These are phyloP conservation scores for Pseudococcus longispinus DNA, from an alignment of 2,888 invertebrate genomes.

Conservation along the genomic window DNA sequence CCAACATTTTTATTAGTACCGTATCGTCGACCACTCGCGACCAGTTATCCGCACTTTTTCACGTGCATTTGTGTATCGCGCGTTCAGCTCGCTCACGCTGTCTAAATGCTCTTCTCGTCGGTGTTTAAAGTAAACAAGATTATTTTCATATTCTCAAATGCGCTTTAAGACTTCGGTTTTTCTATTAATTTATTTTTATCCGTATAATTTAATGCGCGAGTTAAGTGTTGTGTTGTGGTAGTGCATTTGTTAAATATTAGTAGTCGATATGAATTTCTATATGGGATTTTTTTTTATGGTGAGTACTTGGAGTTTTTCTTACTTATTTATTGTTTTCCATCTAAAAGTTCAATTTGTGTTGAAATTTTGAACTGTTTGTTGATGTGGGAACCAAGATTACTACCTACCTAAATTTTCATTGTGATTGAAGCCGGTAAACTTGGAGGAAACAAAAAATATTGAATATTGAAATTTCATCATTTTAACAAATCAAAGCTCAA, in stretches of 20 bases:
- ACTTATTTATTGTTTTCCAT: not conserved
- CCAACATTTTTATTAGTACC: slow-evolving; percentile 48
- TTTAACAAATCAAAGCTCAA: too few relatives aligned
- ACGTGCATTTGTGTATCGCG: slow-evolving; percentile 38
- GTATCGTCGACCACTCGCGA: slow-evolving; percentile 38
- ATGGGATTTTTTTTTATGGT: not conserved
- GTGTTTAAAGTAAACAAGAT: slow-evolving; percentile 29
- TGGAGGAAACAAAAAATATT: too few relatives aligned
- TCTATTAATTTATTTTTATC: slow-evolving; percentile 18
- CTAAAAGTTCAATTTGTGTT: not conserved
- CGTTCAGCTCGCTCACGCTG: slow-evolving; percentile 13
- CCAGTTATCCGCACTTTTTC: slow-evolving; percentile 46
- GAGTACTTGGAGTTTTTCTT: not conserved
- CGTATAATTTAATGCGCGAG: not conserved
- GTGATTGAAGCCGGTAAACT: too few relatives aligned
- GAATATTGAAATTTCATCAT: too few relatives aligned
- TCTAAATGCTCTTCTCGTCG: not conserved
- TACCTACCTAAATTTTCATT: too few relatives aligned
- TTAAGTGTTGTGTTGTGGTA: slow-evolving; percentile 16
- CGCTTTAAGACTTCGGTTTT: slow-evolving; percentile 48
- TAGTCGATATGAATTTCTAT: not conserved
- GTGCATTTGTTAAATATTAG: not conserved
- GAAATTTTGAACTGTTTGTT: not conserved
- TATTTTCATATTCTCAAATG: slow-evolving; percentile 13
- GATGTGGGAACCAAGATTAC: not conserved